Base-by-base conservation (phyloP, 2,797 vertebrate genomes). In the Phoeniculus purpureus region DNA sequence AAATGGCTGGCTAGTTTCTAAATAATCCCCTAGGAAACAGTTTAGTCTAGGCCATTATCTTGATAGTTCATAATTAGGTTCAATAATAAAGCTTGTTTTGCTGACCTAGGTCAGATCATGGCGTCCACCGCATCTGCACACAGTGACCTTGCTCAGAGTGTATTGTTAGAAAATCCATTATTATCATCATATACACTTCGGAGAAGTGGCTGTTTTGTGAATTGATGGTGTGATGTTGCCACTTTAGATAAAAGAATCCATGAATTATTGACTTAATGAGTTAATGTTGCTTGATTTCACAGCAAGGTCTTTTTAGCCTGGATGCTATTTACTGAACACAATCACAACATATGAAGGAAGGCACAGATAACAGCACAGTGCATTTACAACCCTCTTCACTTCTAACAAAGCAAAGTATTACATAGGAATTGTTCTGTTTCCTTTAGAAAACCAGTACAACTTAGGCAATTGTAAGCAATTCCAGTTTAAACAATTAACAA, bases 211-310 rank as follows among this genome's bases (percentile, higher is more conserved):
- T 97, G 97, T 97, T 97, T 97, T 97, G 96, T 97, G 97, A 97
- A 98, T 97, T 98, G 98, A 98, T 98, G 97, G 98, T 98, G 97
- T 98, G 98, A 97, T 98, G 98, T 98, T 98, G 98, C 97, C 97
- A 97, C 98, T 98, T 98, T 97, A 98, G 98, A 98, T 98, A 98
- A 98, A 98, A 98, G 97, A 97, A 97, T 96, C 98, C 98, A 98
- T 99, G 98, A 98, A 99, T 99, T 98, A 99, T 99, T 99, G 98
- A 99, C 98, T 98, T 98, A 98, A 98, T 98, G 98, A 98, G 97
- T 98, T 98, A 98, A 98, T 98, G 98, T 98, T 98, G 97, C 98
- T 98, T 98, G 97, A 98, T 98, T 98, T 97, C 97, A 97, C 97
- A 97, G 97, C 96, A 93, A 96, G 96, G 96, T 97, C 96, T 97